Evolutionary conservation across 53 echinoderm and acorn worm genomes (phyloP).

Genomic region (Mesocentrotus franciscanus): DNA sequence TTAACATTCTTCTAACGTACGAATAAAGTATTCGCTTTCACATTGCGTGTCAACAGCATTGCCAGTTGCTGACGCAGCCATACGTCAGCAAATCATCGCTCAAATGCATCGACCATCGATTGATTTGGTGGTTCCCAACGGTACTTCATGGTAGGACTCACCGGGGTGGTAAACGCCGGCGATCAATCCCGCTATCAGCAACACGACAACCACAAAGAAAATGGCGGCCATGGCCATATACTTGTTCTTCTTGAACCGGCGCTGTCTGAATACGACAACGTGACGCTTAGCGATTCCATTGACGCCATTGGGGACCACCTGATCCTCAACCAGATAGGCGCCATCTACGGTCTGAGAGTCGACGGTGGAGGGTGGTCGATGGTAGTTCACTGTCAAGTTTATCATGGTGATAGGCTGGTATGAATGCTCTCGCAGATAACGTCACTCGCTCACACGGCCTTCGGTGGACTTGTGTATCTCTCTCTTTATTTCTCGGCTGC

Average conservation of each 20-base stretch:
- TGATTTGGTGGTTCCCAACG: too few species aligned
- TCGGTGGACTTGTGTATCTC: neutral
- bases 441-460: neutral
- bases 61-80: too few species aligned
- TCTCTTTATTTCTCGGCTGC: neutral
- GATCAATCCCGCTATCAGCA: constrained; percentile 59
- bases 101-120: too few species aligned
- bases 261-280: constrained; percentile 59
- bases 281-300: constrained; percentile 59
- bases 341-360: constrained; percentile 62
- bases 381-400: constrained; percentile 58
- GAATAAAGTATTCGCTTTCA: too few species aligned
- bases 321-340: constrained; percentile 59
- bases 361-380: constrained; percentile 56
- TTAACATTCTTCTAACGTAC: too few species aligned
- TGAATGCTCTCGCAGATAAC: neutral
- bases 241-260: constrained; percentile 56
- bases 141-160: neutral
- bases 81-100: too few species aligned
- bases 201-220: constrained; percentile 27
- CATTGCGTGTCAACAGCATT: too few species aligned
- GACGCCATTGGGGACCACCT: constrained; percentile 65
- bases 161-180: constrained; percentile 64
- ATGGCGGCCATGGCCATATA: constrained; percentile 59
- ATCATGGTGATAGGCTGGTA: constrained; percentile 29